Base-by-base conservation (phyloP, 2,113 vertebrate genomes). In the Serilophus lunatus region DNA sequence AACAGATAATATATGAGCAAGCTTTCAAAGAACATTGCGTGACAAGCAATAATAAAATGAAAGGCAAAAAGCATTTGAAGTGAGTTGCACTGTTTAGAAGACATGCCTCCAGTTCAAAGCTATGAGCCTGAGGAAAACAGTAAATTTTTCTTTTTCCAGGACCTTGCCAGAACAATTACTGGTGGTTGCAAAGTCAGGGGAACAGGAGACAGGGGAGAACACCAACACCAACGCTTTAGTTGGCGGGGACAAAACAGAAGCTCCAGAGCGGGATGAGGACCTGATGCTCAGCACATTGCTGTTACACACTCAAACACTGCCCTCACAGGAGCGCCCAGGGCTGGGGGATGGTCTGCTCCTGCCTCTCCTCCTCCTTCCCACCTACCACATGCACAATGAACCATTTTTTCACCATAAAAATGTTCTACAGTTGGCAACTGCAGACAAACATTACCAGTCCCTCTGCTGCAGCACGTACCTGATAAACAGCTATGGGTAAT, bases 1-100 rank as follows among this genome's bases (percentile, higher is more conserved):
- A 98, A 98, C 98, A 98, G 98, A 98, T 98, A 98, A 98, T 98
- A 98, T 97, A 98, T 98, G 97, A 98, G 98, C 98, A 98, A 98
- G 98, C 98, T 98, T 98, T 98, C 98, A 97, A 97, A 98, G 98
- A 98, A 98, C 98, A 98, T 97, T 82, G 98, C 98, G 97, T 98
- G 98, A 98, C 98, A 98, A 98, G 98, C 98, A 98, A 98, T 98
- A 97, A 98, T 98, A 97, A 97, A 98, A 98, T 98, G 97, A 98
- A 98, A 98, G 98, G 98, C 98, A 97, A 98, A 98, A 98, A 98
- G 98, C 98, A 98, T 98, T 88, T 98, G 98, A 98, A 98, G 98
- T 98, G 98, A 98, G 98, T 98, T 98, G 98, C 98, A 98, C 98
- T 98, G 98, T 98, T 98, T 98, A 97, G 96, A 95, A 97, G 97